phyloP scores from a whole-genome alignment of 2,888 invertebrate species.

The Xanthorhoe designata region DNA sequence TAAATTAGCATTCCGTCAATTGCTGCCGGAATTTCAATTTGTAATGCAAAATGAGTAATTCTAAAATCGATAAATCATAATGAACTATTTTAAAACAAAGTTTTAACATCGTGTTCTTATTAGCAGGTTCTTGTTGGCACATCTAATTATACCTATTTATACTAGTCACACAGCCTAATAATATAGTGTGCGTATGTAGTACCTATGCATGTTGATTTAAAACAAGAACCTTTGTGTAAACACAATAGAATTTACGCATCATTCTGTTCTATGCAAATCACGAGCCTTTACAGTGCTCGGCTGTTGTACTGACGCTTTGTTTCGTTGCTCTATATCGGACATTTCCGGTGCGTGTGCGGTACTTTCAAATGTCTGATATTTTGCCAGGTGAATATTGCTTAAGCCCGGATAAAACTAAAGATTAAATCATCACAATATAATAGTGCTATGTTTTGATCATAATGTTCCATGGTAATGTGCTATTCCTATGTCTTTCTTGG shows the following conservation, averaged over 20 bases:
- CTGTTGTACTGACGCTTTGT: constrained; percentile 7
- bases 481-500: too few species aligned
- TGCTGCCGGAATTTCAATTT: too few species aligned
- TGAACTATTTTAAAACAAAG: too few species aligned
- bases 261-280: constrained; percentile 28
- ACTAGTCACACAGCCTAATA: constrained; percentile 12
- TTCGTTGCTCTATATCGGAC: neutral
- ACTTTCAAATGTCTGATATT: neutral
- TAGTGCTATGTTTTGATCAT: too few species aligned
- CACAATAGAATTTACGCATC: constrained; percentile 34
- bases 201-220: constrained; percentile 18
- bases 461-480: too few species aligned
- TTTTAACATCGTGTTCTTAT: neutral
- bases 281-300: constrained; percentile 21
- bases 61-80: too few species aligned
- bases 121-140: constrained; percentile 13
- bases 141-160: constrained; percentile 8
- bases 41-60: too few species aligned
- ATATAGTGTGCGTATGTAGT: constrained; percentile 16
- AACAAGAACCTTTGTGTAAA: constrained; percentile 23
- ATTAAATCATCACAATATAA: too few species aligned
- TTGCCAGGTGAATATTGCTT: neutral
- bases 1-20: too few species aligned
- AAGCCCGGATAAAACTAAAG: too few species aligned
- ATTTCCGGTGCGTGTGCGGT: neutral